Conservation (phyloP, 2,113 vertebrate genomes). For the Scomber japonicus region DNA sequence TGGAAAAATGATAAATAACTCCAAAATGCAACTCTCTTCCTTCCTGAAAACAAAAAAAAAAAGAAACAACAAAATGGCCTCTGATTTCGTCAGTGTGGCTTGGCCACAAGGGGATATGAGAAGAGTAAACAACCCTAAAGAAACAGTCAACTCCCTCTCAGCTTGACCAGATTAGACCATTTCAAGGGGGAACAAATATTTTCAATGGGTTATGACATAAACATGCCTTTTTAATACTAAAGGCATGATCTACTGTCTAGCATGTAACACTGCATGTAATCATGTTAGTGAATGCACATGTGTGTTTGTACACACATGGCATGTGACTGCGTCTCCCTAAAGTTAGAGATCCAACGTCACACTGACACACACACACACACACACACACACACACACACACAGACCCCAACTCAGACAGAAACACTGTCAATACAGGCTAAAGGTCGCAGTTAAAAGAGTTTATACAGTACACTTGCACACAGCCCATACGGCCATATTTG, state of each 20-base stretch:
- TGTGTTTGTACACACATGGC: background rate
- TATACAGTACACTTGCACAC: constrained; percentile 8
- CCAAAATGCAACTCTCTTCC: background rate
- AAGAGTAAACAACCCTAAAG: constrained; percentile 56
- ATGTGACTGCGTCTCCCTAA: background rate
- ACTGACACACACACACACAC: background rate
- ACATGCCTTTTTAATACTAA: background rate
- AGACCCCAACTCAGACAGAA: background rate
- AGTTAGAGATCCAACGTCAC: background rate
- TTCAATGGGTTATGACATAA: background rate
- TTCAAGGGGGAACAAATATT: background rate
- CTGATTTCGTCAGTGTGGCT: constrained; percentile 20
- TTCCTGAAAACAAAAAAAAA: background rate
- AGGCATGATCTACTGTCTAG: background rate
- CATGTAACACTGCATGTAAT: background rate
- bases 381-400: constrained; percentile 6
- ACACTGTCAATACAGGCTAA: background rate
- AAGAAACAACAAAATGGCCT: constrained; percentile 36
- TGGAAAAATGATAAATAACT: constrained; percentile 21
- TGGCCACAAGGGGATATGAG: constrained; percentile 33
- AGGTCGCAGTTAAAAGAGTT: background rate
- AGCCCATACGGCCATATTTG: constrained; percentile 14
- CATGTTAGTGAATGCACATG: background rate
- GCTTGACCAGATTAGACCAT: background rate
- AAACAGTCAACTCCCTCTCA: constrained; percentile 44